phyloP scores from a whole-genome alignment of 2,888 invertebrate species.

The Eugnorisma glareosa region DNA sequence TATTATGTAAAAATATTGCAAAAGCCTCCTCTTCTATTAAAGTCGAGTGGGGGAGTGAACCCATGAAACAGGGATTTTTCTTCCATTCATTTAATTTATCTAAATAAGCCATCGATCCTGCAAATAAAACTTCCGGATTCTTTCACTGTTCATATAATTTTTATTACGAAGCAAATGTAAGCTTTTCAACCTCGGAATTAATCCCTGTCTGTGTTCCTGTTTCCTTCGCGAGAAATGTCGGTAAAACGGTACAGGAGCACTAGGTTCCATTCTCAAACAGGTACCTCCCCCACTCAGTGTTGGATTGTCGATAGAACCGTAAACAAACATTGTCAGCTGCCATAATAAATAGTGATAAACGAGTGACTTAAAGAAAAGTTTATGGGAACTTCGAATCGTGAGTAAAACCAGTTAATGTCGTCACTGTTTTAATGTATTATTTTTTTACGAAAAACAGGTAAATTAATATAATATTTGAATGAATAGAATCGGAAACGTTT shows the following conservation, averaged over 20 bases:
- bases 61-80: slow-evolving; percentile 1
- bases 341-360: slow-evolving; percentile 24
- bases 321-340: slow-evolving; percentile 16
- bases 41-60: slow-evolving; percentile 9
- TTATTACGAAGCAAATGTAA: slow-evolving; percentile 2
- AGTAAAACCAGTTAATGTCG: slow-evolving; percentile 11
- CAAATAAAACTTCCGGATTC: neutral
- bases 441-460: neutral
- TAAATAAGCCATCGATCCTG: neutral
- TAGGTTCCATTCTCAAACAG: slow-evolving; percentile 9
- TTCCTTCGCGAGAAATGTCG: neutral
- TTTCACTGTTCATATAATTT: neutral
- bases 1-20: slow-evolving; percentile 33
- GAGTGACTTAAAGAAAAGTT: slow-evolving; percentile 2
- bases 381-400: slow-evolving; percentile 16
- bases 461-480: neutral
- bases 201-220: neutral
- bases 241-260: slow-evolving; percentile 13
- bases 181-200: neutral
- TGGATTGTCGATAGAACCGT: neutral
- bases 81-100: neutral
- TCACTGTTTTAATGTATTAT: neutral
- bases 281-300: slow-evolving; percentile 4
- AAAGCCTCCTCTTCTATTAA: slow-evolving; percentile 21
- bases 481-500: neutral